phyloP scores from a whole-genome alignment of 1,140 invertebrate genomes.

The Platyscapa corneri region DNA sequence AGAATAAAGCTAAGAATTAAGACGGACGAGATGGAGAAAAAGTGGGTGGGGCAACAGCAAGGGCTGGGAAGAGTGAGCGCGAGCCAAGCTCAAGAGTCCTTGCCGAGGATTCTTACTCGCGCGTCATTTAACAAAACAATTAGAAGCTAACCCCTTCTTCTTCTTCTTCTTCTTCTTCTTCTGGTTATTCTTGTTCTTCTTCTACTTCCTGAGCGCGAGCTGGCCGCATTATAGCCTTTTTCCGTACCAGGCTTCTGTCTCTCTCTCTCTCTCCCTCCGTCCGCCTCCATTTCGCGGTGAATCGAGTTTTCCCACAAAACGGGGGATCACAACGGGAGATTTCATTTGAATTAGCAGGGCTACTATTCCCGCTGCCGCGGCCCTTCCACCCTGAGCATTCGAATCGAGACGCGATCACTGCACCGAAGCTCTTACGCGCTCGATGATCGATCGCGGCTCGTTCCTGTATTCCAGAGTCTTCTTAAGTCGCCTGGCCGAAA shows the following conservation, averaged over 20 bases:
- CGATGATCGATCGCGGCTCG: constrained; percentile 1
- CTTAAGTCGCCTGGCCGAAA: background rate
- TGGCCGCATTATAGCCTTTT: constrained; percentile 2
- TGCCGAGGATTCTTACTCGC: constrained; percentile 72
- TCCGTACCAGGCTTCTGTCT: background rate
- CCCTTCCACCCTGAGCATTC: background rate
- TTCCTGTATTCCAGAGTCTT: background rate
- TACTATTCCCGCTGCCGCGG: background rate
- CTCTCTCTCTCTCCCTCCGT: background rate
- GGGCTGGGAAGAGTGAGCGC: constrained; percentile 52
- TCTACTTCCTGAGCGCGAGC: background rate
- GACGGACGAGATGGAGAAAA: constrained; percentile 63
- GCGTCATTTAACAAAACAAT: constrained; percentile 77
- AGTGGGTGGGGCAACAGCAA: constrained; percentile 53
- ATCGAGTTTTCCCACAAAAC: constrained; percentile 50
- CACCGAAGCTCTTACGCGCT: background rate
- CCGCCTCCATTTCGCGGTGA: constrained; percentile 31
- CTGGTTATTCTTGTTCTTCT: constrained; percentile 51
- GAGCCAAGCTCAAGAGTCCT: constrained; percentile 60
- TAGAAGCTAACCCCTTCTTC: constrained; percentile 74
- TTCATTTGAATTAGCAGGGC: constrained; percentile 49
- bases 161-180: constrained; percentile 67
- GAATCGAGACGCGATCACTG: constrained; percentile 1
- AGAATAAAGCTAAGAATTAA: constrained; percentile 77
- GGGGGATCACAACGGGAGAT: constrained; percentile 38